Conservation (phyloP, 1,140 invertebrate species). For the Galendromus occidentalis region DNA sequence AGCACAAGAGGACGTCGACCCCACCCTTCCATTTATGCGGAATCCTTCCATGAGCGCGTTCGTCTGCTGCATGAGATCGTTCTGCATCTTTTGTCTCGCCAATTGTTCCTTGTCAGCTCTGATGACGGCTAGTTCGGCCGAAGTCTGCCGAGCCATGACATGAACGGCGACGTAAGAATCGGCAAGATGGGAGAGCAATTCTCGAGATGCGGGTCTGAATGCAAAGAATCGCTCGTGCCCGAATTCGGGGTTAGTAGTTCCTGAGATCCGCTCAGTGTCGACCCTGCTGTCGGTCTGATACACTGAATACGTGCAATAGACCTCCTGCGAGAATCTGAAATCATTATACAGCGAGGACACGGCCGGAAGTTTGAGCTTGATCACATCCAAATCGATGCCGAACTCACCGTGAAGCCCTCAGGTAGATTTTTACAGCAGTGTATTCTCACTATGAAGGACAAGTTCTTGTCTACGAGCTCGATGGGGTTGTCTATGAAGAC, state of each 20-base stretch:
- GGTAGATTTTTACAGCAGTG: constrained; percentile 31
- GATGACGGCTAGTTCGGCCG: constrained; percentile 24
- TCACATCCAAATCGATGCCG: not conserved
- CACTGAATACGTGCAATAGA: constrained; percentile 35
- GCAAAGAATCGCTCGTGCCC: constrained; percentile 31
- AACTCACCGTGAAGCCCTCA: constrained; percentile 32
- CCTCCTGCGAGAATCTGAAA: constrained; percentile 27
- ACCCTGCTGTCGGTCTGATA: constrained; percentile 31
- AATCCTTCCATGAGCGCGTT: constrained; percentile 23
- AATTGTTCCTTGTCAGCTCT: constrained; percentile 21
- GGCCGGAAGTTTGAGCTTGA: not conserved
- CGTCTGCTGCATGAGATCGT: constrained; percentile 26
- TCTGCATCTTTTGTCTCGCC: constrained; percentile 26
- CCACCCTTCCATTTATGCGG: constrained; percentile 22
- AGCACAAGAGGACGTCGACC: not conserved
- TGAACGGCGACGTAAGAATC: constrained; percentile 32
- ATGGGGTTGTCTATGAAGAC: constrained; percentile 32
- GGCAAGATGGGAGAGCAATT: constrained; percentile 33
- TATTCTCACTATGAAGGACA: constrained; percentile 33
- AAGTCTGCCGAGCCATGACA: constrained; percentile 34
- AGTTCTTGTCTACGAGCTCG: constrained; percentile 29
- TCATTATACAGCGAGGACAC: not conserved
- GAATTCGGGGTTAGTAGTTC: constrained; percentile 36
- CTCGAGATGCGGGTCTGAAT: constrained; percentile 29
- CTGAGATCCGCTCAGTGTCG: constrained; percentile 28